These are phyloP conservation scores for Ornithorhynchus anatinus DNA, from an alignment of 2,113 vertebrate genomes.

Conservation along the genomic window DNA sequence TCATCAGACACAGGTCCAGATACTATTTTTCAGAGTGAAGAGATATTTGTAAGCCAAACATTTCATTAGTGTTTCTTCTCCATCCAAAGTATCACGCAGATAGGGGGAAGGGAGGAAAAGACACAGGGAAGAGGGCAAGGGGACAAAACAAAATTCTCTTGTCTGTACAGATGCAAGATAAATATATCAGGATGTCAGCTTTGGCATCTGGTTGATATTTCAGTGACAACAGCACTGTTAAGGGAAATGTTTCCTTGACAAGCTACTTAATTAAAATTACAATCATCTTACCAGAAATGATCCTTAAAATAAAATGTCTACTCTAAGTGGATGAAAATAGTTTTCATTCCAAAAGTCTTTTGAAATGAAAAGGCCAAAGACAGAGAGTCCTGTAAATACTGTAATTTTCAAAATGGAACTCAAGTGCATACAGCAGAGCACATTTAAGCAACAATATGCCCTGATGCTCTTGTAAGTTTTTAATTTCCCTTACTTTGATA, in stretches of 20 bases:
- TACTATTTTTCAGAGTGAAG: no score
- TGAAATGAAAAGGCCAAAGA: constrained; percentile 24
- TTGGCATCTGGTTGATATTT: constrained; percentile 7
- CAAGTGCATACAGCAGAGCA: background rate
- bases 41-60: no score
- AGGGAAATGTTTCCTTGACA: constrained; percentile 42
- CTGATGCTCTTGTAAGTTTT: background rate
- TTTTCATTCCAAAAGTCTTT: background rate
- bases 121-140: no score
- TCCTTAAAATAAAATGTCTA: constrained; percentile 39
- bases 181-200: background rate
- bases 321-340: constrained; percentile 48
- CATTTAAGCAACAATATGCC: background rate
- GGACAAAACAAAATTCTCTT: no score
- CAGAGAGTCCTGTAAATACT: background rate
- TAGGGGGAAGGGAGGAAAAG: no score
- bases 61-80: no score
- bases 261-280: constrained; percentile 49
- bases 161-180: background rate
- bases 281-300: constrained; percentile 48
- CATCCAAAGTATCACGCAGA: no score
- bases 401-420: constrained; percentile 22
- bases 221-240: constrained; percentile 9
- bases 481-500: background rate
- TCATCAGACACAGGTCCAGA: no score